phyloP scores from a whole-genome alignment of 2,888 invertebrate genomes.

The Eutolmus rufibarbis region DNA sequence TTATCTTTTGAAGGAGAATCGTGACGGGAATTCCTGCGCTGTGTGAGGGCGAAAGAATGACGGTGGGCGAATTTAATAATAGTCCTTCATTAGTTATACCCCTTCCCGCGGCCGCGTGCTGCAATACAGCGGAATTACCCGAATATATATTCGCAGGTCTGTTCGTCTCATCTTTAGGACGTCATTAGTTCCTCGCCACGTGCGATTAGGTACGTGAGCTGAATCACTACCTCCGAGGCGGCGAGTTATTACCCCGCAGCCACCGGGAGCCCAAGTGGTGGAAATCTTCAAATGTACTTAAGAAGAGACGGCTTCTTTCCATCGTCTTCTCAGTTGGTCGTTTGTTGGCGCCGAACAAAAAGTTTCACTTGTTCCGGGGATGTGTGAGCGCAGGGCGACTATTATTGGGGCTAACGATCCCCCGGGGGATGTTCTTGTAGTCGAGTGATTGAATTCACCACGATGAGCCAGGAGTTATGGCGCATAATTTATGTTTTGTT shows the following conservation, averaged over 20 bases:
- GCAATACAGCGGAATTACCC: neutral
- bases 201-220: constrained; percentile 25
- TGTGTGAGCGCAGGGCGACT: neutral
- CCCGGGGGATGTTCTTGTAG: neutral
- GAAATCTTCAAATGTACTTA: constrained; percentile 2
- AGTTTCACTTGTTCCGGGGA: neutral
- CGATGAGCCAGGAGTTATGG: neutral
- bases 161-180: constrained; percentile 17
- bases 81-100: constrained; percentile 27
- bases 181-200: constrained; percentile 18
- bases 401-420: neutral
- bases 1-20: constrained; percentile 24
- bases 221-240: neutral
- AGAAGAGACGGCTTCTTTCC: neutral
- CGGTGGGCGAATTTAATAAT: constrained; percentile 15
- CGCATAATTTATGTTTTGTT: neutral
- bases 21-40: constrained; percentile 4
- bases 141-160: neutral
- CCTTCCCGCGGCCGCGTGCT: neutral
- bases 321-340: neutral
- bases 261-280: neutral
- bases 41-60: neutral
- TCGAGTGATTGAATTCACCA: neutral
- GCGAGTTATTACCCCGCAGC: neutral
- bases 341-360: neutral